Percentiles rank a stretch among this genome's conserved stretches.
phyloP scores from a whole-genome alignment of 2,888 invertebrate genomes.

The Alcis repandata region DNA sequence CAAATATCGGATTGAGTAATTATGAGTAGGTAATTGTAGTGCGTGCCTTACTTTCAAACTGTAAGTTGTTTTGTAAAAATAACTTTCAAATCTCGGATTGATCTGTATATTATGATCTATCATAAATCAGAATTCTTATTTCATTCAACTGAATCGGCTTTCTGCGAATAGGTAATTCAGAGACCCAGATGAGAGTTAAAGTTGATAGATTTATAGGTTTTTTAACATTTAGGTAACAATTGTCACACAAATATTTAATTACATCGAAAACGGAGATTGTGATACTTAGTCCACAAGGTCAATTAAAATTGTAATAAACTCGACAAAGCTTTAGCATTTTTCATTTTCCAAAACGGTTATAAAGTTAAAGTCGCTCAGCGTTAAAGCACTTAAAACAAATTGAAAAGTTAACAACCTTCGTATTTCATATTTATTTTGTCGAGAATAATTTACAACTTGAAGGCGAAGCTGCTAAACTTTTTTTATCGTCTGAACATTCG shows the following conservation, averaged over 20 bases:
- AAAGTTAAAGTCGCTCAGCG: conserved; percentile 15
- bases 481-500: conserved; percentile 32
- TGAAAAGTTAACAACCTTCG: conserved; percentile 26
- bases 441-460: conserved; percentile 33
- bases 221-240: too few relatives aligned
- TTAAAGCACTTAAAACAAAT: conserved; percentile 31
- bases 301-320: not conserved
- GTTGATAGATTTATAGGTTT: too few relatives aligned
- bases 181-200: too few relatives aligned
- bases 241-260: too few relatives aligned
- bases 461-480: conserved; percentile 27
- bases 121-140: too few relatives aligned
- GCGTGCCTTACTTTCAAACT: not conserved
- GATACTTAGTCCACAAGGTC: not conserved
- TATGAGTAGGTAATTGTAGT: not conserved
- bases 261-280: too few relatives aligned
- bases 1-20: not conserved
- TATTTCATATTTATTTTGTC: conserved; percentile 28
- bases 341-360: conserved; percentile 6
- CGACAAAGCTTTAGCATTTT: not conserved
- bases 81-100: too few relatives aligned
- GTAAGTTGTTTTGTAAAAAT: too few relatives aligned
- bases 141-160: too few relatives aligned
- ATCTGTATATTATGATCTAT: too few relatives aligned
- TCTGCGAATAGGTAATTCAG: too few relatives aligned